A percentile compares a stretch with the other conserved stretches of the same genome.
Conservation (phyloP, 2,113 vertebrate species). For the Rostratula benghalensis region DNA sequence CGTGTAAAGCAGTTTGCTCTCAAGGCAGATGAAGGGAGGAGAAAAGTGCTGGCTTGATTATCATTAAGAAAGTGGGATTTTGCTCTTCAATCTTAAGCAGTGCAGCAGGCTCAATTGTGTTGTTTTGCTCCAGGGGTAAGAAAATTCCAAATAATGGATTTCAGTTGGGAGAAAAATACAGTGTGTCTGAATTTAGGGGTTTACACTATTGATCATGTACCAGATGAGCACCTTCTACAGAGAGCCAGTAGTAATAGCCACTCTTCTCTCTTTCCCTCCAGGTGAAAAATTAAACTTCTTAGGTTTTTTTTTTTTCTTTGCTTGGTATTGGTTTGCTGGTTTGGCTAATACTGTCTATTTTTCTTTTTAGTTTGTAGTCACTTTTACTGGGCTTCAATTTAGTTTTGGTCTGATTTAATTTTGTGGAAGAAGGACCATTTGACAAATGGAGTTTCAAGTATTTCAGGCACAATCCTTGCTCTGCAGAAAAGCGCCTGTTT, state of each 20-base stretch:
- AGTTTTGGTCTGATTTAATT: background rate
- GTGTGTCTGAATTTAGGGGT: background rate
- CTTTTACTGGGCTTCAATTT: background rate
- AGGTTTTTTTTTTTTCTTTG: background rate
- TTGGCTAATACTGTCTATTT: background rate
- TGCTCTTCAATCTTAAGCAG: background rate
- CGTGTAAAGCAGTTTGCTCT: background rate
- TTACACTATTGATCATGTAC: background rate
- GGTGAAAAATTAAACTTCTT: background rate
- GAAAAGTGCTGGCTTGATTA: rapidly evolving
- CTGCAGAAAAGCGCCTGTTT: background rate
- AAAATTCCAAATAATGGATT: background rate
- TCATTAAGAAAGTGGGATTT: background rate
- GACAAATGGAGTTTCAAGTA: background rate
- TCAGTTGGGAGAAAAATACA: background rate
- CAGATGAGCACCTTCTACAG: background rate
- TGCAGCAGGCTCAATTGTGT: background rate
- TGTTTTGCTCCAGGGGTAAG: background rate
- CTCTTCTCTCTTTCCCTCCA: background rate
- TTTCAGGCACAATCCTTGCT: background rate
- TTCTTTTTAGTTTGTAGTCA: background rate
- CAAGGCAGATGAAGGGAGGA: background rate
- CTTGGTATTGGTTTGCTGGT: background rate
- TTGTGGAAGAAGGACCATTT: background rate
- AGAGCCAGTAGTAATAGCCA: background rate